Conservation (phyloP, 2,797 vertebrate species). For the Danio jaintianensis region DNA sequence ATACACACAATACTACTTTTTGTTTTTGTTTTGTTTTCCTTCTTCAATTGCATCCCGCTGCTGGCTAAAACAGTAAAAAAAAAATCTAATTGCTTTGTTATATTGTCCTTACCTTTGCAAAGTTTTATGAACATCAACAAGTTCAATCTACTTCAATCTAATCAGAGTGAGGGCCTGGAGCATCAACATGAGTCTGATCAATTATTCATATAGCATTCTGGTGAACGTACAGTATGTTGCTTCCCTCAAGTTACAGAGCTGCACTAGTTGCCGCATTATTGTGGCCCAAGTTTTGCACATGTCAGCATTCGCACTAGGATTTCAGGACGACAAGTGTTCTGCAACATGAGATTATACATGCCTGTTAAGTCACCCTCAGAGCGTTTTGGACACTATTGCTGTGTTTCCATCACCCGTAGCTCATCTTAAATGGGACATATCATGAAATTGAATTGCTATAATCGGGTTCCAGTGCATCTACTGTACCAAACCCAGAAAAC, state of each 20-base stretch:
- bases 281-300: conserved; percentile 18
- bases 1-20: conserved; percentile 40
- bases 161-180: conserved; percentile 75
- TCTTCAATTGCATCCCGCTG: conserved; percentile 37
- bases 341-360: conserved; percentile 40
- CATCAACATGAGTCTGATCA: conserved; percentile 76
- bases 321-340: conserved; percentile 3
- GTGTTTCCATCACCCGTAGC: conserved; percentile 3
- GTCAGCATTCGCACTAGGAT: conserved; percentile 29
- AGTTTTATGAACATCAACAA: conserved; percentile 12
- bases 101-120: conserved; percentile 36
- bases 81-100: conserved; percentile 67
- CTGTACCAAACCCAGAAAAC: no score
- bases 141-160: conserved; percentile 38
- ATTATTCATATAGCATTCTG: conserved; percentile 75
- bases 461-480: no score
- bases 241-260: conserved; percentile 50
- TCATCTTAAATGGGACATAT: conserved; percentile 10
- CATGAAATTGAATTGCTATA: no score
- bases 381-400: conserved; percentile 24
- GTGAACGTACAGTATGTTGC: conserved; percentile 59
- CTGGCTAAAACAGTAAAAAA: conserved; percentile 67
- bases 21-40: background rate
- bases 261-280: conserved; percentile 21
- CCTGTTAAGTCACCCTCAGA: conserved; percentile 8